Evolutionary conservation across 2,888 invertebrate genomes (phyloP).

Genomic region (Lithophane leautieri): DNA sequence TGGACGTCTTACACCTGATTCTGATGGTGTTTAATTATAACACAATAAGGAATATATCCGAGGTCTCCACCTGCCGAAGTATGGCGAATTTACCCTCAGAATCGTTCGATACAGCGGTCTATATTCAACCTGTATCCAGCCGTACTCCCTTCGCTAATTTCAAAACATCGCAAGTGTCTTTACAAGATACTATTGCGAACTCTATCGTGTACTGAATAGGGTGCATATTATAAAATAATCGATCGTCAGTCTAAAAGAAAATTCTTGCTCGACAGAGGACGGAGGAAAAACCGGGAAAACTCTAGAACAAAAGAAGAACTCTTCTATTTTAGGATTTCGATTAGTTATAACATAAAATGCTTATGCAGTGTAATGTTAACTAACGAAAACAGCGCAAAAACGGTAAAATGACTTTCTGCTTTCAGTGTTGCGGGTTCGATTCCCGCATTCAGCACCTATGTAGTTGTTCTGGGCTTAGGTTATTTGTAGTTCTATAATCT

Average conservation of each 20-base stretch:
- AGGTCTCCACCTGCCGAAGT: background rate
- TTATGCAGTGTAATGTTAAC: background rate
- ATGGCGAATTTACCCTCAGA: constrained; percentile 25
- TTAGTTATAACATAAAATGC: background rate
- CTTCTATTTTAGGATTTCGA: constrained; percentile 24
- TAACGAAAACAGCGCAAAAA: background rate
- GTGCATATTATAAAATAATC: background rate
- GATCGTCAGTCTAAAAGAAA: background rate
- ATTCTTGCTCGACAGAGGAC: background rate
- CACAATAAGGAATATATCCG: background rate
- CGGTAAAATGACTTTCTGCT: background rate
- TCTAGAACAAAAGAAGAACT: constrained; percentile 25
- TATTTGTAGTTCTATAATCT: background rate
- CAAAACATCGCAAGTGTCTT: background rate
- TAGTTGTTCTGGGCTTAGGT: background rate
- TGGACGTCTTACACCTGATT: background rate
- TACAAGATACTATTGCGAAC: background rate
- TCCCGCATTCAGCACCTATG: background rate
- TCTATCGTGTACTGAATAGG: fast-evolving
- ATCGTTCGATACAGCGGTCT: constrained; percentile 49
- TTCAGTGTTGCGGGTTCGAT: background rate
- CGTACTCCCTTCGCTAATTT: background rate
- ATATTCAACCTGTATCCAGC: constrained; percentile 19
- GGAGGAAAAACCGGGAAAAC: constrained; percentile 27
- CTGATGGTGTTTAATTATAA: constrained; percentile 9